phyloP scores from a whole-genome alignment of 2,113 vertebrate genomes.

The Percopsis transmontana region DNA sequence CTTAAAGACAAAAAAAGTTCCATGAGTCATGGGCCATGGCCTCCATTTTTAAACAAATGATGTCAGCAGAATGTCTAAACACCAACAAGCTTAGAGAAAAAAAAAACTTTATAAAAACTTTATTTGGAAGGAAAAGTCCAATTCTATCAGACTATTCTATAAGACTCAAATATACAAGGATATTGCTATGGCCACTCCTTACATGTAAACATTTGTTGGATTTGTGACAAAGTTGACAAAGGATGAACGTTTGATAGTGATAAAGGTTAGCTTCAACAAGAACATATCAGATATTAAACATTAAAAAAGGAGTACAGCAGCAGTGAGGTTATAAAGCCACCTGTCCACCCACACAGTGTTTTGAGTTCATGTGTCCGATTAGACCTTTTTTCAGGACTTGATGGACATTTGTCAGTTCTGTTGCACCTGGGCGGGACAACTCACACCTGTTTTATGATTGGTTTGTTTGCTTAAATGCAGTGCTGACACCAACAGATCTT shows the following conservation, averaged over 20 bases:
- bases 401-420: too few species aligned
- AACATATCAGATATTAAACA: not conserved
- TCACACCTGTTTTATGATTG: too few species aligned
- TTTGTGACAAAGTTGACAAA: too few species aligned
- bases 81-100: not conserved
- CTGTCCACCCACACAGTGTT: too few species aligned
- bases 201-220: slow-evolving; percentile 27
- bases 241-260: not conserved
- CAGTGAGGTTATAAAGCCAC: too few species aligned
- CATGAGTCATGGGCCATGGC: slow-evolving; percentile 9
- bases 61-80: not conserved
- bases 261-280: not conserved
- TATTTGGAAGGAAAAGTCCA: slow-evolving; percentile 17
- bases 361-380: too few species aligned
- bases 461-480: too few species aligned
- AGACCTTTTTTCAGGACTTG: too few species aligned
- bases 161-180: not conserved
- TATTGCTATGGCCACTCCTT: not conserved
- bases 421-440: too few species aligned
- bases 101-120: slow-evolving; percentile 12
- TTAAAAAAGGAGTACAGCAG: slow-evolving; percentile 8
- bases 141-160: not conserved
- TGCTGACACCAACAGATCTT: too few species aligned
- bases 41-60: slow-evolving; percentile 1
- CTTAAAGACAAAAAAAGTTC: not conserved